Conservation (phyloP, 1,140 invertebrate genomes). For the Cephus cinctus region DNA sequence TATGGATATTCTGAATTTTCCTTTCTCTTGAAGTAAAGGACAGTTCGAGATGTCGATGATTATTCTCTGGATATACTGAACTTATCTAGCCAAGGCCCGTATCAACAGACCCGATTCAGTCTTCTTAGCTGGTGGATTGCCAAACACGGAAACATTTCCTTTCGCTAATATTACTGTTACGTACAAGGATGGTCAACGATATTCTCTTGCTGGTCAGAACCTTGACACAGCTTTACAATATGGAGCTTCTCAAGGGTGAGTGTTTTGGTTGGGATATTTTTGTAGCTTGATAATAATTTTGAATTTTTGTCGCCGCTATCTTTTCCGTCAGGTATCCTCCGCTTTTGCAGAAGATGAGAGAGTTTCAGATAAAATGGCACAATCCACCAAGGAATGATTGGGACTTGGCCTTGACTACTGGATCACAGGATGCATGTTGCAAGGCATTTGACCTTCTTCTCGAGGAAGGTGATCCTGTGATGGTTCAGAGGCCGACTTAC, state of each 20-base stretch:
- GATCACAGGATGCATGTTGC: slow-evolving; percentile 73
- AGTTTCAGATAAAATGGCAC: slow-evolving; percentile 65
- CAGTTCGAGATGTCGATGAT: background rate
- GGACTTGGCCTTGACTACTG: slow-evolving; percentile 66
- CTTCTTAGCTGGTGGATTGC: slow-evolving; percentile 73
- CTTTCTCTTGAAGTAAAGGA: background rate
- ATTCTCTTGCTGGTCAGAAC: slow-evolving; percentile 57
- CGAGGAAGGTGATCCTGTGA: slow-evolving; percentile 63
- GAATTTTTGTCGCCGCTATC: slow-evolving; percentile 46
- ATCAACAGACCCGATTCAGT: slow-evolving; percentile 63
- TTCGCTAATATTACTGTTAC: slow-evolving; percentile 63
- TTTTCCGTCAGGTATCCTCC: slow-evolving; percentile 57
- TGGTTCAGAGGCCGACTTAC: slow-evolving; percentile 68
- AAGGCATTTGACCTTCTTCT: slow-evolving; percentile 69
- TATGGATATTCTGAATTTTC: too few species aligned
- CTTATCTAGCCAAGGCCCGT: slow-evolving; percentile 47
- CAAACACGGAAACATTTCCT: slow-evolving; percentile 71
- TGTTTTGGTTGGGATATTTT: background rate
- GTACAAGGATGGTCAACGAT: slow-evolving; percentile 57
- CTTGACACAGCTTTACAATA: slow-evolving; percentile 68
- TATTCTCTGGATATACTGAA: background rate
- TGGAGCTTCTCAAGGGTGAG: slow-evolving; percentile 67
- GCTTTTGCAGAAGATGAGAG: slow-evolving; percentile 61
- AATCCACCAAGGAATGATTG: slow-evolving; percentile 59
- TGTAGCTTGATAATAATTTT: slow-evolving; percentile 37